phyloP scores from a whole-genome alignment of 1,140 invertebrate genomes.

The Penaeus japonicus region DNA sequence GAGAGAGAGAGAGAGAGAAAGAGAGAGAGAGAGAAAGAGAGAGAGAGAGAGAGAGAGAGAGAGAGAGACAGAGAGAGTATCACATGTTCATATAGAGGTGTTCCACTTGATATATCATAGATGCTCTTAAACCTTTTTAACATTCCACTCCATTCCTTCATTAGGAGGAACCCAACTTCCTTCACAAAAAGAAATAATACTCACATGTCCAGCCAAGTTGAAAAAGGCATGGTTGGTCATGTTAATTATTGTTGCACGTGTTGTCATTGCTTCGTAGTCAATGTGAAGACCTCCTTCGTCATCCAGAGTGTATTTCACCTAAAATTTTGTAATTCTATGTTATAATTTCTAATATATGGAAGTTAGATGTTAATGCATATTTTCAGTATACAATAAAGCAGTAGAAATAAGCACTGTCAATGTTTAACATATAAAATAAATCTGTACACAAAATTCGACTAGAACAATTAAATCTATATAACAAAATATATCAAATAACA shows the following conservation, averaged over 20 bases:
- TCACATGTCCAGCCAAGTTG: constrained; percentile 73
- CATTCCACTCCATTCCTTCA: not conserved
- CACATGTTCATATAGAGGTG: too few relatives aligned
- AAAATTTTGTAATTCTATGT: constrained; percentile 60
- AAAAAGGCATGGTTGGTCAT: constrained; percentile 94
- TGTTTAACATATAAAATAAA: too few relatives aligned
- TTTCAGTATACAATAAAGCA: too few relatives aligned
- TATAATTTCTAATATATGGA: not conserved
- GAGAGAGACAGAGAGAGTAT: too few relatives aligned
- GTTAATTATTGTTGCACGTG: constrained; percentile 84
- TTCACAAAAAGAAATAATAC: not conserved
- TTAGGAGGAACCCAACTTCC: not conserved
- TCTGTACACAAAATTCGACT: too few relatives aligned
- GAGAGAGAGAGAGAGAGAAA: too few relatives aligned
- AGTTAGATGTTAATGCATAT: too few relatives aligned
- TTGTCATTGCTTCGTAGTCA: constrained; percentile 76
- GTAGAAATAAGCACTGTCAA: too few relatives aligned
- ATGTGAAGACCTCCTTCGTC: constrained; percentile 77
- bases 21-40: too few relatives aligned
- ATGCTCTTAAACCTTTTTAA: not conserved
- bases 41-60: too few relatives aligned
- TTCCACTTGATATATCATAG: too few relatives aligned
- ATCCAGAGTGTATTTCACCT: constrained; percentile 76
- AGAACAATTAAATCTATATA: not conserved
- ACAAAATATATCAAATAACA: not conserved